Evolutionary conservation across 2,113 vertebrate genomes (phyloP), one percentile per base, ranked within the genome.

Genomic region (Bagarius yarrelli): DNA sequence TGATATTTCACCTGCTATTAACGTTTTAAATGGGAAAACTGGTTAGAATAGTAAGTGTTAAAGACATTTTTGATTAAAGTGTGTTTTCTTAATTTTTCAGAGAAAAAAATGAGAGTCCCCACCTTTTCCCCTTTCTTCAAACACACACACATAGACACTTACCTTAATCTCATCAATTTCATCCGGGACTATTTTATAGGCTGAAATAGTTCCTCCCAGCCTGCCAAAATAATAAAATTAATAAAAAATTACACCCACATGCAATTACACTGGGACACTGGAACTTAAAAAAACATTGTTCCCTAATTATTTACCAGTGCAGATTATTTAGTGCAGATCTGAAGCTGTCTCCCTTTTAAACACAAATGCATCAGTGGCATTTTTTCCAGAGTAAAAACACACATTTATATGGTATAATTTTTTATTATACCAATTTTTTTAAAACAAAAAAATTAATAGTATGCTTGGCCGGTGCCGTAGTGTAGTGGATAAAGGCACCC

Each of bases 81-180:
- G 44, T 47, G 5, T 40, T 40, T 40, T 40, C 36, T 40, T n/a
- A n/a, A n/a, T n/a, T n/a, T n/a, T 40, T 6, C 6, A 40, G 3
- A 40, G 36, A 40, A 40, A 40, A 40, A 40, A 40, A 40, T 40
- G 3, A 6, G n/a, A n/a, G n/a, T n/a, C n/a, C n/a, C n/a, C n/a
- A n/a, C n/a, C n/a, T n/a, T n/a, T n/a, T n/a, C n/a, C n/a, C n/a
- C n/a, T n/a, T n/a, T n/a, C n/a, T n/a, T 1, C 53, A 50, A 1
- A 36, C 3, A 1, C 13, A 34, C 16, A 91, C 93, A 69, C 34
- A 52, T 21, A 50, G 13, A 32, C n/a, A 88, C 85, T 81, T 92
- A 98, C 98, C 96, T 99, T 99, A 85, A 99, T 99, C 93, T 99
- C 98, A 89, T 99, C 98, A 86, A 99, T 95, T 93, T 99, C 98